Percentiles rank a stretch among this genome's conserved stretches.
Evolutionary conservation across 2,888 invertebrate species (phyloP).

Genomic region (Plebejus anna): DNA sequence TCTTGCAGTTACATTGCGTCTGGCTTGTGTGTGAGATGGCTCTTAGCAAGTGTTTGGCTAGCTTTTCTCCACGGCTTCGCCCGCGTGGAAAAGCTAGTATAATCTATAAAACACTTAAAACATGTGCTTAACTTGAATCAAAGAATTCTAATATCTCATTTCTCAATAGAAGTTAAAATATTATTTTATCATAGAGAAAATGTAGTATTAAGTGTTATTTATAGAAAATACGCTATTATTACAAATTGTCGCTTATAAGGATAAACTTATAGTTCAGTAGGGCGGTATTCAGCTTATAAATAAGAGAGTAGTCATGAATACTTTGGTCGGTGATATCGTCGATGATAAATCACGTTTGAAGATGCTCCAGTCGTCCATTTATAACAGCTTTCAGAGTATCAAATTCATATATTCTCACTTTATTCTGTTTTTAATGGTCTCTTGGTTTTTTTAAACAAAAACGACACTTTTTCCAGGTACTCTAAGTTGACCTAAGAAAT

Average conservation of each 20-base stretch:
- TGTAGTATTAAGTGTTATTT: too few species aligned
- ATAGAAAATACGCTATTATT: too few species aligned
- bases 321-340: background rate
- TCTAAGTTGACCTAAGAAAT: too few species aligned
- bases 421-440: background rate
- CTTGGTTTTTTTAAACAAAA: too few species aligned
- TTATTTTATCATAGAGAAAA: too few species aligned
- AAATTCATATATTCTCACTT: background rate
- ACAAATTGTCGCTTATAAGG: background rate
- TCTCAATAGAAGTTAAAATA: too few species aligned
- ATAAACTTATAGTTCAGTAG: background rate
- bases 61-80: too few species aligned
- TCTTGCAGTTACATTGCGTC: background rate
- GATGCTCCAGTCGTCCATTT: constrained; percentile 4
- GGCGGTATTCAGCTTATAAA: background rate
- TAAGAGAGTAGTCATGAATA: constrained; percentile 8
- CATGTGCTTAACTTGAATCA: too few species aligned
- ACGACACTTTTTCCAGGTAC: too few species aligned
- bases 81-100: too few species aligned
- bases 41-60: background rate
- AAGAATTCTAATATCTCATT: too few species aligned
- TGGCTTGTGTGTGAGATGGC: background rate
- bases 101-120: too few species aligned
- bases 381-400: background rate
- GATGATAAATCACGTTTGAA: constrained; percentile 4